phyloP scores from a whole-genome alignment of 2,113 vertebrate genomes.

The Procavia capensis region DNA sequence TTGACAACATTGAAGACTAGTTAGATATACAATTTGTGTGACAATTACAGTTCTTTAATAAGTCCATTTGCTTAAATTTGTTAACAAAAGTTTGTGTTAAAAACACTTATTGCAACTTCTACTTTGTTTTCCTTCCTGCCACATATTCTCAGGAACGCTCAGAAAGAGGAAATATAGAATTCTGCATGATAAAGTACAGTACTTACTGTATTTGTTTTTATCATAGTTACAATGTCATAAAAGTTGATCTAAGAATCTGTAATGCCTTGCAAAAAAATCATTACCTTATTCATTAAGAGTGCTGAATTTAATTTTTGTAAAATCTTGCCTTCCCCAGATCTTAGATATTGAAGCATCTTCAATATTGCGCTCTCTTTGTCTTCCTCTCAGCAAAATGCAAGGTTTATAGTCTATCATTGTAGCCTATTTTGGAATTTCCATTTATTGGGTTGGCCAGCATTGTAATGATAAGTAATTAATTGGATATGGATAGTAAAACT shows the following conservation, averaged over 20 bases:
- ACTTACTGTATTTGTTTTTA: not conserved
- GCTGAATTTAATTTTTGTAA: conserved; percentile 26
- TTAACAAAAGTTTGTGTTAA: not conserved
- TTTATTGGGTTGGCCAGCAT: conserved; percentile 46
- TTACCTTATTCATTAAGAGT: not conserved
- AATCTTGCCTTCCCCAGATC: not conserved
- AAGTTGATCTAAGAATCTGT: conserved; percentile 4
- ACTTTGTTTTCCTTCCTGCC: not conserved
- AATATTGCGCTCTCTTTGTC: not conserved
- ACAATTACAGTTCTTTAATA: not conserved
- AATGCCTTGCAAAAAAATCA: conserved; percentile 20
- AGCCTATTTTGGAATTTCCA: conserved; percentile 61
- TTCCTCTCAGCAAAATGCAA: conserved; percentile 31
- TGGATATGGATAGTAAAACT: conserved; percentile 57
- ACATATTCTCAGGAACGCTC: not conserved
- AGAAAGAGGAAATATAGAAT: not conserved
- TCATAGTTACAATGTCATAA: not conserved
- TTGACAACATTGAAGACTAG: not conserved
- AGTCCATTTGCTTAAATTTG: not conserved
- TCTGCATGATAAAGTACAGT: not conserved
- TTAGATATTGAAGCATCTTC: conserved; percentile 47
- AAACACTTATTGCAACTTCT: not conserved
- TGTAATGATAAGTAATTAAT: conserved; percentile 71
- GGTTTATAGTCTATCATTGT: not conserved
- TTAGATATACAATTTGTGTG: not conserved